Percentiles rank a stretch among this genome's conserved stretches.
Conservation (phyloP, 2,888 invertebrate species). For the Mythimna pallens region DNA sequence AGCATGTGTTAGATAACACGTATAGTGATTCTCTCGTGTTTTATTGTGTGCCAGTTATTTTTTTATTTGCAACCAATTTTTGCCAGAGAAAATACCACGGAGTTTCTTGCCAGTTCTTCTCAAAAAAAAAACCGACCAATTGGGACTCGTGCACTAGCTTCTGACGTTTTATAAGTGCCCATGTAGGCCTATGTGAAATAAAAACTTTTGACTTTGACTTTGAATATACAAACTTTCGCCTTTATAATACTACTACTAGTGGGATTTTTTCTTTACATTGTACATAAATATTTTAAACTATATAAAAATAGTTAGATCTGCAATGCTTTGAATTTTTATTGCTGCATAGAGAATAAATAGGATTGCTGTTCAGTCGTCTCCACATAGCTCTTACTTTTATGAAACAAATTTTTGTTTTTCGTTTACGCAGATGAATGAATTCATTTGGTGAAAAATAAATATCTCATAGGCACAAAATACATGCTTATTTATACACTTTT, state of each 20-base stretch:
- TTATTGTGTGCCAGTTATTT: slow-evolving; percentile 1
- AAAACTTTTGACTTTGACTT: too few relatives aligned
- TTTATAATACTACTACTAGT: too few relatives aligned
- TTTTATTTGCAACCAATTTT: not conserved
- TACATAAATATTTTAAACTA: slow-evolving; percentile 10
- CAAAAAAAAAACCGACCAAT: too few relatives aligned
- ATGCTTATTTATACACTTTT: not conserved
- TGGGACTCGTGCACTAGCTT: too few relatives aligned
- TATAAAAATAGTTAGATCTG: slow-evolving; percentile 19
- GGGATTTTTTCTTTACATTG: not conserved
- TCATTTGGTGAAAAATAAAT: slow-evolving; percentile 43
- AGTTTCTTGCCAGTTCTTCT: too few relatives aligned
- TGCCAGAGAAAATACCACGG: too few relatives aligned
- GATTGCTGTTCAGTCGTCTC: slow-evolving; percentile 46
- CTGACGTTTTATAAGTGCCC: too few relatives aligned
- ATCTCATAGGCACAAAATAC: slow-evolving; percentile 16
- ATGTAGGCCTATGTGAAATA: too few relatives aligned
- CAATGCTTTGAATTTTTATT: slow-evolving; percentile 31
- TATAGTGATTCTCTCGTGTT: not conserved
- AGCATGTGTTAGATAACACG: not conserved
- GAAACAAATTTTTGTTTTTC: slow-evolving; percentile 26
- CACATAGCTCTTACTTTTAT: slow-evolving; percentile 30
- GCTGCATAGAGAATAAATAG: slow-evolving; percentile 27
- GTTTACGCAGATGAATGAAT: slow-evolving; percentile 33
- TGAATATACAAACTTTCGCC: too few relatives aligned